Percentiles rank a stretch among this genome's conserved stretches.
phyloP scores from a whole-genome alignment of 2,797 vertebrate genomes.

The Anguilla obscura region DNA sequence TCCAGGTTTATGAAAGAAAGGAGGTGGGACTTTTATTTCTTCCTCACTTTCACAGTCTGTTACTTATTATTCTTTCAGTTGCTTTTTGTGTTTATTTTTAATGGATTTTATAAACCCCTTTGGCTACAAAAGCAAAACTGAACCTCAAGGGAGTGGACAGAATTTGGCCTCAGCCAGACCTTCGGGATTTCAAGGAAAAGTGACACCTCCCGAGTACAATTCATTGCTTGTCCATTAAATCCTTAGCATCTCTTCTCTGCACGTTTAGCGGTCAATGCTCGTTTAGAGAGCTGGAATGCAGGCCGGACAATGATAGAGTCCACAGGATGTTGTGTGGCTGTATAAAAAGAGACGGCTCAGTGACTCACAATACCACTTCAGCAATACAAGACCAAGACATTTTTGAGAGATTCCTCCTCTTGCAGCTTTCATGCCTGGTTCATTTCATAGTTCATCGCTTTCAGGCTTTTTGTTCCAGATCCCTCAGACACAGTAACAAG shows the following conservation, averaged over 20 bases:
- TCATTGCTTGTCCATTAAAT: constrained; percentile 58
- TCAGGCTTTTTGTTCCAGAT: constrained; percentile 49
- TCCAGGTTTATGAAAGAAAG: constrained; percentile 54
- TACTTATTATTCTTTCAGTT: constrained; percentile 45
- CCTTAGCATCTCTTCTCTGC: constrained; percentile 55
- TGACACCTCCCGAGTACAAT: constrained; percentile 46
- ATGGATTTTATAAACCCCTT: constrained; percentile 39
- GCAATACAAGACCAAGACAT: constrained; percentile 56
- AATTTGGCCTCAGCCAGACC: constrained; percentile 32
- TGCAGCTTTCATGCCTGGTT: constrained; percentile 46
- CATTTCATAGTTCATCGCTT: constrained; percentile 64
- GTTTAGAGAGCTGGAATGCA: constrained; percentile 57
- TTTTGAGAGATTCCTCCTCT: constrained; percentile 44
- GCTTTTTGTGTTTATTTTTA: constrained; percentile 45
- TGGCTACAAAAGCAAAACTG: constrained; percentile 20
- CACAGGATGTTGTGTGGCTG: constrained; percentile 69
- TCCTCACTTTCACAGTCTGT: constrained; percentile 56
- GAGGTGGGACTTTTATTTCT: constrained; percentile 28
- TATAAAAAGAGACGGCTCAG: constrained; percentile 67
- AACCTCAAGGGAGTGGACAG: constrained; percentile 53
- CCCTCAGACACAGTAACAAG: constrained; percentile 29
- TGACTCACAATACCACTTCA: constrained; percentile 71
- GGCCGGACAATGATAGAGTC: constrained; percentile 59
- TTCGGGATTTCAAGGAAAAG: constrained; percentile 51
- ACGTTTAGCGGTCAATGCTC: constrained; percentile 54